phyloP scores from a whole-genome alignment of 2,113 vertebrate species.

The Colossoma macropomum region DNA sequence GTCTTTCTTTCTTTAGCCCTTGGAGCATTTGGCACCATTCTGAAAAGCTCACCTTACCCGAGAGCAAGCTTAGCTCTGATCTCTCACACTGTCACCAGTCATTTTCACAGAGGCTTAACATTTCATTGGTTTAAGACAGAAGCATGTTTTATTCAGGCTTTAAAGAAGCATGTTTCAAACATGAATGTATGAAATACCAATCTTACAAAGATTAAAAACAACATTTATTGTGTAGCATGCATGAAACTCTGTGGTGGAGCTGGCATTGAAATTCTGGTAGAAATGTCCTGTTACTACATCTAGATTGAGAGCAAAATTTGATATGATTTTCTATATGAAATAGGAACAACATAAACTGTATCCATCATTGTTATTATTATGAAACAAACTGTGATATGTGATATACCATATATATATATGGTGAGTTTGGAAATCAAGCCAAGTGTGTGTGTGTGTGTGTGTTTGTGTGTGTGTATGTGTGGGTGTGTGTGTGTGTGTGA shows the following conservation, averaged over 20 bases:
- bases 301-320: background rate
- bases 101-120: background rate
- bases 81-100: background rate
- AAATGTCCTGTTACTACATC: background rate
- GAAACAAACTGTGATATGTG: too few relatives aligned
- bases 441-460: too few relatives aligned
- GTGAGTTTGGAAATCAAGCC: too few relatives aligned
- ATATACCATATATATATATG: too few relatives aligned
- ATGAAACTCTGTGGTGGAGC: background rate
- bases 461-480: too few relatives aligned
- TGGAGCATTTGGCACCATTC: background rate
- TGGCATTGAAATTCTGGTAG: background rate
- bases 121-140: background rate
- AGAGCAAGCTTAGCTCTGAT: constrained; percentile 4
- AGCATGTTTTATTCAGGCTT: background rate
- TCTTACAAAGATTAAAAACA: background rate
- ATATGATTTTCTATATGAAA: too few relatives aligned
- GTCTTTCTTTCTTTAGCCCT: background rate
- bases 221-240: background rate
- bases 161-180: background rate
- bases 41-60: background rate
- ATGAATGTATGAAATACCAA: background rate
- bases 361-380: too few relatives aligned
- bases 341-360: too few relatives aligned
- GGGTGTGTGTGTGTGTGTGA: too few relatives aligned